phyloP scores from a whole-genome alignment of 30 jellyfish, hydroid and myxozoan species.

The Aurelia sp. region DNA sequence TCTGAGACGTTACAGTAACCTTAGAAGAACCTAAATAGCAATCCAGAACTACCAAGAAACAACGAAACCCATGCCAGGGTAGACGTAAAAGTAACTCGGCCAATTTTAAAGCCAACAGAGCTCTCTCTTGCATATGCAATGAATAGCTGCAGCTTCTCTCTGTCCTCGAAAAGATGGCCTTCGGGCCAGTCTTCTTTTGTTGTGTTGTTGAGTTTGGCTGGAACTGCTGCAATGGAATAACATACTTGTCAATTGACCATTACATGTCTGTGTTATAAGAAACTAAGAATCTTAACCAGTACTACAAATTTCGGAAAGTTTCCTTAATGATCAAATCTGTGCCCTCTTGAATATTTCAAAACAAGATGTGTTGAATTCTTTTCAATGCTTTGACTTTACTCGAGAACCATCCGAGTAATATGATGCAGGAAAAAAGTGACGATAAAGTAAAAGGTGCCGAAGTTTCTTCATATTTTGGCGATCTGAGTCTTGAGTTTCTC shows the following conservation, averaged over 20 bases:
- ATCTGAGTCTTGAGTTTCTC: no score
- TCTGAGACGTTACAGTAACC: neutral
- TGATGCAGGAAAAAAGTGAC: no score
- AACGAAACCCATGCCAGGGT: slow-evolving; percentile 90
- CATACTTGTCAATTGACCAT: neutral
- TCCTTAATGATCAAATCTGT: no score
- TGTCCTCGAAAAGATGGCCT: slow-evolving; percentile 68
- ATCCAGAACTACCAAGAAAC: slow-evolving; percentile 82
- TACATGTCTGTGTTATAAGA: no score
- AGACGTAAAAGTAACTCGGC: slow-evolving; percentile 83
- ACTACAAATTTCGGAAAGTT: no score
- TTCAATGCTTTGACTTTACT: no score
- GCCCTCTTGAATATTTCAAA: no score
- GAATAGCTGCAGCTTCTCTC: slow-evolving; percentile 72
- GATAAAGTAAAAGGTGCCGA: no score
- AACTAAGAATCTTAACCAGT: no score
- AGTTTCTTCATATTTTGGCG: no score
- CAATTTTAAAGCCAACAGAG: slow-evolving; percentile 82
- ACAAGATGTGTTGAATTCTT: no score
- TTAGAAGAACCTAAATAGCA: slow-evolving; percentile 66
- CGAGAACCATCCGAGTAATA: no score
- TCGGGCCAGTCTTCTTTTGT: slow-evolving; percentile 74
- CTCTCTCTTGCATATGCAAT: slow-evolving; percentile 79
- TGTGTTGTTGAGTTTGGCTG: slow-evolving; percentile 70
- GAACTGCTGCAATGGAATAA: slow-evolving; percentile 50